Percentiles rank a stretch among this genome's conserved stretches.
Conservation (phyloP, 2,888 invertebrate species). For the Podabrus alpinus region DNA sequence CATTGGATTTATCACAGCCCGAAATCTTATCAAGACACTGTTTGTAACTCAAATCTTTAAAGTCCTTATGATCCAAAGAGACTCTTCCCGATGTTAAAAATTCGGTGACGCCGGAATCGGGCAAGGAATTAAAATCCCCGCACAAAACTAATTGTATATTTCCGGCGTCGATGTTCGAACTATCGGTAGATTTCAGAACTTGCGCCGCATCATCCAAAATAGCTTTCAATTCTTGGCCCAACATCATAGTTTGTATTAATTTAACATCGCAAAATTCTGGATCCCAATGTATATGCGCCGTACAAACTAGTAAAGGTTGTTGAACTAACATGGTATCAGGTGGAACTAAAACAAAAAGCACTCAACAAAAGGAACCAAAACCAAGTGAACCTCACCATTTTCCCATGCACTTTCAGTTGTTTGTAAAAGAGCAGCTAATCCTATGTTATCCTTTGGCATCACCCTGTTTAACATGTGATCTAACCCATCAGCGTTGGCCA, state of each 20-base stretch:
- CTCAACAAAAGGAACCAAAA: not conserved
- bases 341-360: conserved; percentile 55
- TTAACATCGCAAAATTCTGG: conserved; percentile 99
- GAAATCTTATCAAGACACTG: conserved; percentile 83
- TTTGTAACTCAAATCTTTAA: conserved; percentile 94
- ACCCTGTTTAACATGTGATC: conserved; percentile 98
- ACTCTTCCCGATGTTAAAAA: conserved; percentile 91
- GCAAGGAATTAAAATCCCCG: conserved; percentile 98
- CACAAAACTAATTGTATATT: conserved; percentile 92
- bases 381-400: conserved; percentile 64
- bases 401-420: conserved; percentile 96
- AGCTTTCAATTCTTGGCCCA: conserved; percentile 89
- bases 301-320: conserved; percentile 92
- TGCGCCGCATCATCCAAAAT: conserved; percentile 87
- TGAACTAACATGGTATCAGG: conserved; percentile 75
- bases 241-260: conserved; percentile 98
- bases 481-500: conserved; percentile 97
- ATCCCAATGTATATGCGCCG: conserved; percentile 99
- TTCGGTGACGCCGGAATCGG: conserved; percentile 97
- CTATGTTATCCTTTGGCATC: conserved; percentile 99
- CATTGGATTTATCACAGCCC: conserved; percentile 80
- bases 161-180: conserved; percentile 72
- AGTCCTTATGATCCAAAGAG: conserved; percentile 90
- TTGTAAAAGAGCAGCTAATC: conserved; percentile 91
- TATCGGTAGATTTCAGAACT: conserved; percentile 69